Evolutionary conservation across 2,113 vertebrate species (phyloP).

Genomic region (Tapirus terrestris): DNA sequence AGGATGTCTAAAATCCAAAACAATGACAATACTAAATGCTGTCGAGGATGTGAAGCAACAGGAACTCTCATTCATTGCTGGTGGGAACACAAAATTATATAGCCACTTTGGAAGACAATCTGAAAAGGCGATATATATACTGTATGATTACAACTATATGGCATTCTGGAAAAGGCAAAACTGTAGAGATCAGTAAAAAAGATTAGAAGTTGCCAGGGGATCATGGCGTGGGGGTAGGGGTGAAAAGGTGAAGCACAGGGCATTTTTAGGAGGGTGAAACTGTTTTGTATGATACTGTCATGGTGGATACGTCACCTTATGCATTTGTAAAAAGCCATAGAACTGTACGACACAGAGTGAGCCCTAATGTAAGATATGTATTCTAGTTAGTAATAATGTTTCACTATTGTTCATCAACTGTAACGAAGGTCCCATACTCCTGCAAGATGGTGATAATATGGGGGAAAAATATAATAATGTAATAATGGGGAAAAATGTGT

Average conservation of each 20-base stretch:
- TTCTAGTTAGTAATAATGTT: neutral
- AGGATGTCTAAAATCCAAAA: neutral
- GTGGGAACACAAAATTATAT: neutral
- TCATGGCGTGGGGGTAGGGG: neutral
- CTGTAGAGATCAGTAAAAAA: neutral
- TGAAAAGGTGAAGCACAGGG: neutral
- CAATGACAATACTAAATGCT: neutral
- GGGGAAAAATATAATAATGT: no score
- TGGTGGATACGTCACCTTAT: neutral
- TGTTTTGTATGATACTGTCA: neutral
- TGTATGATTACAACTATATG: neutral
- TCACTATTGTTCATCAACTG: neutral
- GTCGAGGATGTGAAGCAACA: neutral
- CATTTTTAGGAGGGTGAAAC: neutral
- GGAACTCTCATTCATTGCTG: neutral
- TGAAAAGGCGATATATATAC: neutral
- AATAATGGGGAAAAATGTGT: neutral
- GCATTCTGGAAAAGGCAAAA: neutral
- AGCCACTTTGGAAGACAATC: neutral
- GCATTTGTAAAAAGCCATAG: neutral
- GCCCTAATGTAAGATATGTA: neutral
- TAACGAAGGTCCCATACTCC: neutral
- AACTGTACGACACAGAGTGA: neutral
- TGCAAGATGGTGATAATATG: neutral
- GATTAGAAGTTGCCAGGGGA: neutral